These are phyloP conservation scores for Caenorhabditis panamensis DNA, from an alignment of 2,888 invertebrate species.

Conservation along the genomic window DNA sequence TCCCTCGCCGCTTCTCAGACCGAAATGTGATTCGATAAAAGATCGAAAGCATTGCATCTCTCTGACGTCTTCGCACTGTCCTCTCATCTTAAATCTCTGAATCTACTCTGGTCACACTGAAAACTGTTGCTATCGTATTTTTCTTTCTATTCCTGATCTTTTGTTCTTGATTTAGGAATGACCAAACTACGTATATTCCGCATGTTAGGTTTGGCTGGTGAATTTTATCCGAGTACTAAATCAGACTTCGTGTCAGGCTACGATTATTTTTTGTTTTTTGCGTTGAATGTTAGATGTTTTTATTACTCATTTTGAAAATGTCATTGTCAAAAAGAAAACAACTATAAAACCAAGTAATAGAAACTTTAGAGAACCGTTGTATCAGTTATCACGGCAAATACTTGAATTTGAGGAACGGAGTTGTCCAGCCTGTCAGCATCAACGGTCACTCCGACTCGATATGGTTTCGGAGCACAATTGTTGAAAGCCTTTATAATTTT, in stretches of 20 bases:
- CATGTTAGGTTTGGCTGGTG: no score
- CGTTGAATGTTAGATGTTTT: no score
- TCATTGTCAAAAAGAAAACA: no score
- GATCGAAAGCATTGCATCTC: not conserved
- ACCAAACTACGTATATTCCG: no score
- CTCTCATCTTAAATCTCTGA: no score
- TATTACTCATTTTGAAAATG: no score
- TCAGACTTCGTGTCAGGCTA: no score
- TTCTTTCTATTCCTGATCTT: no score
- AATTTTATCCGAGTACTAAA: no score
- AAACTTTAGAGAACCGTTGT: constrained; percentile 15
- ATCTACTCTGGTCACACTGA: not conserved
- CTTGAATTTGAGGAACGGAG: constrained; percentile 29
- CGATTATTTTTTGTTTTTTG: not conserved
- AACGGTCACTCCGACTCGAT: constrained; percentile 25
- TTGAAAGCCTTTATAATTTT: constrained; percentile 20
- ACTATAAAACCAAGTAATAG: no score
- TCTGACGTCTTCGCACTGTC: not conserved
- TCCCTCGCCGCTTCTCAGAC: not conserved
- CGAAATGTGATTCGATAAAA: constrained; percentile 2
- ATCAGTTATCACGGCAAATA: constrained; percentile 37
- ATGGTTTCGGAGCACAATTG: constrained; percentile 34
- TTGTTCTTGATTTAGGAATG: no score
- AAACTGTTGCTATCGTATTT: no score
- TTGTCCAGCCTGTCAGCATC: constrained; percentile 36